Evolutionary conservation across 2,797 vertebrate species (phyloP), one percentile per base, ranked within the genome.

Genomic region (Crenichthys baileyi): DNA sequence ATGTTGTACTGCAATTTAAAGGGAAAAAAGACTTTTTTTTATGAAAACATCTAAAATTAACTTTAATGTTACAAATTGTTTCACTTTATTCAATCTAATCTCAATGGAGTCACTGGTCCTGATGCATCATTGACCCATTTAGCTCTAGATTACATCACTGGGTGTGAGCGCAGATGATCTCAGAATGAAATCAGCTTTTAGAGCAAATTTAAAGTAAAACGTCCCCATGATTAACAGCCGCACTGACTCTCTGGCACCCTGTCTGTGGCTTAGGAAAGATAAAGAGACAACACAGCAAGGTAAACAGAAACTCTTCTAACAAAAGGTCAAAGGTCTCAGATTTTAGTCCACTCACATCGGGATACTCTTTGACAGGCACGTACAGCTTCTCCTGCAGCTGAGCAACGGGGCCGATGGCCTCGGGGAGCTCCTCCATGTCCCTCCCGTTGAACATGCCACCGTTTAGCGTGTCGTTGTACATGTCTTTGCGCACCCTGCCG

Each of bases 301-400:
- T 85, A 84, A 92, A 92, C 88, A 90, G 78, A 68, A 61, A 76
- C 75, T 51, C 78, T 16, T 36, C 70, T 39, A 3, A 48, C 55
- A 20, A 96, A 96, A 96, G 91, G 85, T 83, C 85, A 88, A 86
- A 91, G 89, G 83, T 90, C 87, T 58, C 0, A 8, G 81, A 50
- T 73, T 18, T 15, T 73, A 1, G 77, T 56, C 41, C 87, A 95
- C 98, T 99, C 96, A 99, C 98, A 84, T 99, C 98, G 73, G 98
- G 98, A 91, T 96, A 99, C 95, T 99, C 98, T 96, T 99, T 99
- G 90, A 99, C 98, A 89, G 98, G 98, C 95, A 99, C 98, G 85
- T 97, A 99, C 90, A 99, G 98, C 94, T 99, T 99, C 95, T 99
- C 98, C 95, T 99, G 98, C 91, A 99, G 96, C 93, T 99, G 98